Conservation (phyloP, 37 sponge, comb jelly and placozoan species). For the Haliclona indistincta region DNA sequence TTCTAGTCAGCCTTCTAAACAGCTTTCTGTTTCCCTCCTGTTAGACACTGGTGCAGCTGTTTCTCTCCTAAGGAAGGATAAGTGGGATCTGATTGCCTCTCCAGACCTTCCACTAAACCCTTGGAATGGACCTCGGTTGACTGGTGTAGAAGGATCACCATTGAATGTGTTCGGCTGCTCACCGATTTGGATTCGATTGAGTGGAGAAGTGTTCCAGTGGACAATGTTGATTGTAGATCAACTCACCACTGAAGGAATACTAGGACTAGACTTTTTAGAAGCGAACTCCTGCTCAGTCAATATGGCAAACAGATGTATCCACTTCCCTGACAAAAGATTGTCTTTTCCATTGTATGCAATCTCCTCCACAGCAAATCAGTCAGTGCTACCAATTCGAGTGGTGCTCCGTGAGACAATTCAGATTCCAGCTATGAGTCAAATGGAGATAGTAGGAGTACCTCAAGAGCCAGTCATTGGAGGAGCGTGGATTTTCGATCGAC, state of each 20-base stretch:
- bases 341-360: too few relatives aligned
- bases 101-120: conserved; percentile 7
- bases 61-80: conserved; percentile 30
- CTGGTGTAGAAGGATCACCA: conserved; percentile 35
- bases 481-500: too few relatives aligned
- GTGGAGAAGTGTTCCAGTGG: background rate
- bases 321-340: too few relatives aligned
- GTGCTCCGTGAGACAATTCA: too few relatives aligned
- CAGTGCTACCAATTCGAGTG: too few relatives aligned
- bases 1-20: too few relatives aligned
- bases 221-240: conserved; percentile 9
- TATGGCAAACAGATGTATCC: background rate
- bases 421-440: too few relatives aligned
- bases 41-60: conserved; percentile 62
- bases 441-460: too few relatives aligned
- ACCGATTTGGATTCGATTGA: conserved; percentile 2
- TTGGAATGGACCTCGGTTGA: conserved; percentile 24
- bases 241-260: conserved; percentile 29
- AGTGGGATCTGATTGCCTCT: background rate
- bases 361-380: too few relatives aligned
- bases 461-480: too few relatives aligned
- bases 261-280: conserved; percentile 38
- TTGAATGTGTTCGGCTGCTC: conserved; percentile 6
- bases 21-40: conserved; percentile 10
- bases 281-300: conserved; percentile 4